Conservation (phyloP, 2,797 vertebrate genomes). For the Dicrostonyx torquatus region DNA sequence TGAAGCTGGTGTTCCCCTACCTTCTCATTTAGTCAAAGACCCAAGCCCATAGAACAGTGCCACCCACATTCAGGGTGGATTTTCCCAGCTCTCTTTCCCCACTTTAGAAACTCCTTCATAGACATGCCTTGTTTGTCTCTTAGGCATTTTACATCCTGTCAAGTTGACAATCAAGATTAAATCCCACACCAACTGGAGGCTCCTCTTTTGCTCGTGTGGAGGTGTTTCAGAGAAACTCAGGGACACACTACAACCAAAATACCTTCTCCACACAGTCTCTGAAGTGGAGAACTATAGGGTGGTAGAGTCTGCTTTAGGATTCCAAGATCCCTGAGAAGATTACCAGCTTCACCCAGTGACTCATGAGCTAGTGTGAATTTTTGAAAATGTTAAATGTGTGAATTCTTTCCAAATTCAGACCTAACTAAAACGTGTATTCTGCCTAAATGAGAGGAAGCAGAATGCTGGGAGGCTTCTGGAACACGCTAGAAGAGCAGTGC, state of each 20-base stretch:
- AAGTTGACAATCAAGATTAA: background rate
- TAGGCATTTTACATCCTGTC: background rate
- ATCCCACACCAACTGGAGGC: background rate
- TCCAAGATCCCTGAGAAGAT: background rate
- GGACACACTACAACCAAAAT: background rate
- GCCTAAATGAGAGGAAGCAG: background rate
- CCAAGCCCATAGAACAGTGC: background rate
- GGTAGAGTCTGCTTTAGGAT: background rate
- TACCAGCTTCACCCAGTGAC: background rate
- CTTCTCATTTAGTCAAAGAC: background rate
- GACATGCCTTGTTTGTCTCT: background rate
- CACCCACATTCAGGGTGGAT: background rate
- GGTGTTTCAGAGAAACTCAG: background rate
- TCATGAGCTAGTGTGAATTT: constrained; percentile 55
- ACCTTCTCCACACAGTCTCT: background rate
- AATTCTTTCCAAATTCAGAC: constrained; percentile 71
- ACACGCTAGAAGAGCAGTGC: background rate
- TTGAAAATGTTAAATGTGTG: constrained; percentile 59
- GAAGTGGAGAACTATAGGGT: background rate
- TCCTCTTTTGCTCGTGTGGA: background rate
- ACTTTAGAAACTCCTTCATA: background rate
- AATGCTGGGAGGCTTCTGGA: background rate
- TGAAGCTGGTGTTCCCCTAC: background rate
- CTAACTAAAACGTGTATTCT: constrained; percentile 57
- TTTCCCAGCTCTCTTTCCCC: background rate